Evolutionary conservation across 2,113 vertebrate species (phyloP).

Genomic region (Dissostichus mawsoni): DNA sequence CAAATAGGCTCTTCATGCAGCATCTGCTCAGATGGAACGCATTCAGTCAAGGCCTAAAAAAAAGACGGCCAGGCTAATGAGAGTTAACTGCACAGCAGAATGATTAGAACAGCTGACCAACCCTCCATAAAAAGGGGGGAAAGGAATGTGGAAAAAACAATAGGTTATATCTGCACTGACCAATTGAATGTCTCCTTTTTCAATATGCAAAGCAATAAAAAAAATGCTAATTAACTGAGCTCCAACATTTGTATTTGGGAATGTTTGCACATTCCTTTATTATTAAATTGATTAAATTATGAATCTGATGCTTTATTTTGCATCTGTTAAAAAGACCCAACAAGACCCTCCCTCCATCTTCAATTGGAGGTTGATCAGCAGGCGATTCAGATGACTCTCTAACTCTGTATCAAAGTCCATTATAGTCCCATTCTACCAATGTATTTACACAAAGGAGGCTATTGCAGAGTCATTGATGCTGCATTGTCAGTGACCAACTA

Average conservation of each 20-base stretch:
- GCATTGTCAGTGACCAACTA: slow-evolving; percentile 51
- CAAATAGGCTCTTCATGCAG: slow-evolving; percentile 70
- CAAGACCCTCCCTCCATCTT: slow-evolving; percentile 20
- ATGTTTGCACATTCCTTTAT: slow-evolving; percentile 48
- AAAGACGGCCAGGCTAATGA: slow-evolving; percentile 71
- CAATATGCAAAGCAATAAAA: slow-evolving; percentile 30
- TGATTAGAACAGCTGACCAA: slow-evolving; percentile 65
- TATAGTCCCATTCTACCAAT: slow-evolving; percentile 41
- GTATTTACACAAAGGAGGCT: slow-evolving; percentile 44
- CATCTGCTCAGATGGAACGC: slow-evolving; percentile 76
- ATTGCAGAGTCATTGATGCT: slow-evolving; percentile 39
- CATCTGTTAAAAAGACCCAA: slow-evolving; percentile 29
- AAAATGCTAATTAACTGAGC: slow-evolving; percentile 44
- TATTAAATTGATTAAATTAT: slow-evolving; percentile 19
- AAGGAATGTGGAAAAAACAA: neutral
- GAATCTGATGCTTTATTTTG: slow-evolving; percentile 13
- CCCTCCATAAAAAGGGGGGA: slow-evolving; percentile 22
- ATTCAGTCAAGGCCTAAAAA: slow-evolving; percentile 68
- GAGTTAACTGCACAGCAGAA: slow-evolving; percentile 72
- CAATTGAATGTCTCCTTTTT: slow-evolving; percentile 11
- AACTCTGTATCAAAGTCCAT: slow-evolving; percentile 46
- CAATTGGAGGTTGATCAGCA: slow-evolving; percentile 36
- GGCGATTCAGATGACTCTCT: slow-evolving; percentile 23
- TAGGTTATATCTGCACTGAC: slow-evolving; percentile 6
- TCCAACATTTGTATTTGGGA: slow-evolving; percentile 36